Evolutionary conservation across 1,140 invertebrate genomes (phyloP).

Genomic region (Notospermus geniculatus): DNA sequence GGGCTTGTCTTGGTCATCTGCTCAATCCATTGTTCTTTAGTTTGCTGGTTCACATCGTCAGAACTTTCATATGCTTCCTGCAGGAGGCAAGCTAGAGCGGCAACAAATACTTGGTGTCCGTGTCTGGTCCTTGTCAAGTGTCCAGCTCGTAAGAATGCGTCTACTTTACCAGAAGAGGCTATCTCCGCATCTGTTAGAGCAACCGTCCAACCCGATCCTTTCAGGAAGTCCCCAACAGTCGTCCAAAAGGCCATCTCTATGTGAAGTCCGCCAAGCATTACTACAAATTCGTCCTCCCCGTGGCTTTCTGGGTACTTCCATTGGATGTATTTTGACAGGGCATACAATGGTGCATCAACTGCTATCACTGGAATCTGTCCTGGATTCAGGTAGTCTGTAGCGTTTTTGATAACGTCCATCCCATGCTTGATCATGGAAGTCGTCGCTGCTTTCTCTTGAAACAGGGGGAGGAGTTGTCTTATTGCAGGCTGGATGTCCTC

Average conservation of each 20-base stretch:
- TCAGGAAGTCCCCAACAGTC: constrained; percentile 11
- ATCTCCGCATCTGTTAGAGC: constrained; percentile 7
- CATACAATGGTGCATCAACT: constrained; percentile 30
- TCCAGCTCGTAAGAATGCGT: no score
- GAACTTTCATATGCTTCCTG: no score
- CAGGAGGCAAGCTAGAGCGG: no score
- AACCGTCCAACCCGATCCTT: constrained; percentile 15
- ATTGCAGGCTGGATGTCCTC: constrained; percentile 11
- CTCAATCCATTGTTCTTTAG: no score
- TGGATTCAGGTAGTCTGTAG: constrained; percentile 24
- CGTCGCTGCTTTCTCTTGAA: constrained; percentile 19
- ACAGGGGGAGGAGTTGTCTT: constrained; percentile 18
- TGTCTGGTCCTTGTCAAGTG: no score
- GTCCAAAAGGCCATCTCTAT: constrained; percentile 24
- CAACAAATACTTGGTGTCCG: no score
- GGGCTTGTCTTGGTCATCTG: no score
- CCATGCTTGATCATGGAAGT: constrained; percentile 22
- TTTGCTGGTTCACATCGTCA: no score
- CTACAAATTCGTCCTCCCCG: constrained; percentile 24
- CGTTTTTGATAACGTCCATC: constrained; percentile 17
- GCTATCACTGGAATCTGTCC: constrained; percentile 22
- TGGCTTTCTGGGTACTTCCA: constrained; percentile 22
- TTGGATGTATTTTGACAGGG: constrained; percentile 29
- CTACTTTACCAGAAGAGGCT: constrained; percentile 10
- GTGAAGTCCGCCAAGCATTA: constrained; percentile 23